Base-by-base conservation (phyloP, 2,113 vertebrate species). In the Heloderma charlesbogerti region DNA sequence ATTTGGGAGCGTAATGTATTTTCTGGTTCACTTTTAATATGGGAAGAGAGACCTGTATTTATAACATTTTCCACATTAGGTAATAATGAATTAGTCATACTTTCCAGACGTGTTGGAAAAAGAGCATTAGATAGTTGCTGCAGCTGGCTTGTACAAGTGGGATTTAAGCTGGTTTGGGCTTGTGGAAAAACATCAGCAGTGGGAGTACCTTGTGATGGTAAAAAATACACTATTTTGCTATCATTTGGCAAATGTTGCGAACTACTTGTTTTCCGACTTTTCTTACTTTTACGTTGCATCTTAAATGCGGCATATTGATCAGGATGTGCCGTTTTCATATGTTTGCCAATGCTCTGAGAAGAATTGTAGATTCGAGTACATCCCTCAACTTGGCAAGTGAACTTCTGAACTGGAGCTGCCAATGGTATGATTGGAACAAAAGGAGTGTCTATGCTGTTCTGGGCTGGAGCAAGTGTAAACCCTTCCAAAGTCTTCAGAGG, bases 271-370 rank as follows among this genome's bases (percentile, higher is more conserved):
- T 97, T 98, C 60, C 96, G 96, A 0, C 95, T 96, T 92, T 96
- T 98, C 93, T 98, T 98, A 86, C 97, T 98, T 94, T 97, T 98
- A 77, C 97, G 97, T 10, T 97, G 95, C 89, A 98, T 94, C 96
- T 99, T 99, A 98, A 99, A 99, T 79, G 98, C 96, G 54, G 98
- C 97, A 9, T 99, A 99, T 87, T 99, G 99, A 40, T 99, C 98
- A 51, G 98, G 97, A 91, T 99, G 99, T 54, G 97, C 96, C 0
- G 98, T 97, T 95, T 98, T 99, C 98, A 99, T 99, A 91, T 99
- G 99, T 93, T 99, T 99, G 86, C 98, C 97, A 90, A 99, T 99
- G 95, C 98, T 99, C 92, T 98, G 98, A 20, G 98, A 97, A 0
- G 98, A 99, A 95, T 99, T 98, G 91, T 99, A 99, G 0, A 98